These are phyloP conservation scores for Panthera tigris DNA, from an alignment of 2,113 vertebrate species.

Conservation along the genomic window DNA sequence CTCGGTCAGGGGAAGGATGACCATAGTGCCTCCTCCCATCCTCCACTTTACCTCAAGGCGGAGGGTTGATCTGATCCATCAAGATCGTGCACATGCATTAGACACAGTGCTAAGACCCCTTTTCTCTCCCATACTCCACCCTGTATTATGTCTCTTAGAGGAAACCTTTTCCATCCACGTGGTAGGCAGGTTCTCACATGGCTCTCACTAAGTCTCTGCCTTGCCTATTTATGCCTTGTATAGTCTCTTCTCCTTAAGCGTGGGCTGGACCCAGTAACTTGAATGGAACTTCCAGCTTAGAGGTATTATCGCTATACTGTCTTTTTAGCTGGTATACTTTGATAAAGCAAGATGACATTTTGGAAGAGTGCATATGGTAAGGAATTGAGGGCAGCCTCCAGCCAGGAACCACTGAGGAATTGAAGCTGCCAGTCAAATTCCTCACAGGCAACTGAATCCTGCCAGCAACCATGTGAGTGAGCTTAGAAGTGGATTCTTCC, in stretches of 20 bases:
- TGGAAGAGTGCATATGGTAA: neutral
- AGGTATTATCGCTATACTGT: neutral
- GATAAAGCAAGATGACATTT: neutral
- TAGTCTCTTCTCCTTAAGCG: neutral
- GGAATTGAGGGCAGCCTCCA: neutral
- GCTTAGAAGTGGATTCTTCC: neutral
- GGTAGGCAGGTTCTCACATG: neutral
- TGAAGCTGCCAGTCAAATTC: neutral
- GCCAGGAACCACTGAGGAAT: neutral
- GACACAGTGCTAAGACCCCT: neutral
- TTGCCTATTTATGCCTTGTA: neutral
- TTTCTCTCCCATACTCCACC: neutral
- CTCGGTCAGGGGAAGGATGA: neutral
- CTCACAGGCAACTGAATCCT: neutral
- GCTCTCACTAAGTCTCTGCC: neutral
- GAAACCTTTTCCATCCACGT: neutral
- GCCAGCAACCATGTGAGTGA: neutral
- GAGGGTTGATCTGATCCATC: neutral
- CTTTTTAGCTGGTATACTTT: neutral
- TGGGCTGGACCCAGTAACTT: neutral
- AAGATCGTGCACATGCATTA: neutral
- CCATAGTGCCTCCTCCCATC: rapidly evolving
- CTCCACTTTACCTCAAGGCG: neutral
- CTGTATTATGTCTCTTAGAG: neutral
- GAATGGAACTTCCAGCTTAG: neutral